Evolutionary conservation across 1,140 invertebrate species (phyloP).

Genomic region (Pogonognathellus flavescens): DNA sequence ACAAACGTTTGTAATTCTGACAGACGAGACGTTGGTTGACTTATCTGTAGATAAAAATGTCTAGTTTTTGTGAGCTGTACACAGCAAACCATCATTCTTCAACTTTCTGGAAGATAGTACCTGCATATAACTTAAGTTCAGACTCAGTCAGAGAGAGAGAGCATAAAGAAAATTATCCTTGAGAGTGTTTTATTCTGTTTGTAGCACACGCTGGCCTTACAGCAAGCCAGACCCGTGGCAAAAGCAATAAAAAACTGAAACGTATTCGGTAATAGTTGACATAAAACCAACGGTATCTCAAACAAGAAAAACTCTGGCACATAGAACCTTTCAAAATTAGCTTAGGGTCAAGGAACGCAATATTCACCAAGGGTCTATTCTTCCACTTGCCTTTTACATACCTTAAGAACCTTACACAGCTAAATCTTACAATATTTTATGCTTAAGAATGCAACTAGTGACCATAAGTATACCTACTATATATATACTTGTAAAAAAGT

Average conservation of each 20-base stretch:
- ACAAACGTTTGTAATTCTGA: constrained; percentile 23
- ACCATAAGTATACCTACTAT: no score
- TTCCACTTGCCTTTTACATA: neutral
- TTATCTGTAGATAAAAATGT: constrained; percentile 25
- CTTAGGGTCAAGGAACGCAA: constrained; percentile 34
- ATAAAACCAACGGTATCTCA: constrained; percentile 40
- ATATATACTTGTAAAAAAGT: no score
- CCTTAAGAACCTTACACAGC: neutral
- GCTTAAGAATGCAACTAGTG: neutral
- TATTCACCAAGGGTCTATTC: neutral
- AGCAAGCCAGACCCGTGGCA: constrained; percentile 36
- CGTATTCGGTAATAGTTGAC: constrained; percentile 24
- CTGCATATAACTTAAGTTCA: neutral
- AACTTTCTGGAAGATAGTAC: constrained; percentile 25
- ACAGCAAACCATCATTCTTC: constrained; percentile 7
- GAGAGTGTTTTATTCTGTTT: constrained; percentile 11
- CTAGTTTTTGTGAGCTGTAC: constrained; percentile 3
- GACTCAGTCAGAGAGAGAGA: no score
- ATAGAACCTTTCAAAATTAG: neutral
- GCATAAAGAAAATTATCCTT: constrained; percentile 20
- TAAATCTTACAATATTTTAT: neutral
- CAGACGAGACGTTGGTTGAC: constrained; percentile 9
- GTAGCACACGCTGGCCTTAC: constrained; percentile 9
- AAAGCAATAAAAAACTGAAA: constrained; percentile 27
- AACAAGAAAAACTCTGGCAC: constrained; percentile 9